Evolutionary conservation across 2,113 vertebrate genomes (phyloP), one percentile per base, ranked within the genome.

Genomic region (Anhinga rufa): DNA sequence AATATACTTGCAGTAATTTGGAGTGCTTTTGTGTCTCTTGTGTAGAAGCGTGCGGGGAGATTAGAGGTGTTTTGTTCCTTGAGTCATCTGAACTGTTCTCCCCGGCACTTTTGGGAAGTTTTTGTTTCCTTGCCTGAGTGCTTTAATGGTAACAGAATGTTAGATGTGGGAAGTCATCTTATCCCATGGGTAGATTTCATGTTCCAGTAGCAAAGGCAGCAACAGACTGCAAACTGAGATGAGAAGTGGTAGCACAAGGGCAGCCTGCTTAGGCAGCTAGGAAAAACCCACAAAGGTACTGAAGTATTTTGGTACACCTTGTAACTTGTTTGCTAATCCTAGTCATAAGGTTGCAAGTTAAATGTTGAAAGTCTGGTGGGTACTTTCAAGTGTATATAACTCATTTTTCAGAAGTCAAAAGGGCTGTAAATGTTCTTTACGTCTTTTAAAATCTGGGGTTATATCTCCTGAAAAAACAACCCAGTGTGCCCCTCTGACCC

Each of bases 1-100:
- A 2, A 3, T 54, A 4, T 24, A 36, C 9, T 55, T 1, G 1
- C 2, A n/a, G 54, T 10, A 55, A 34, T 7, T 4, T 26, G 42
- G 19, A 21, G 29, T 31, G 7, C 17, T 51, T 82, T 48, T 64
- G 8, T 49, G 32, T 42, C 22, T 72, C 2, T 26, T 68, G 17
- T n/a, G 60, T 36, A 12, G 11, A 32, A 34, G 15, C 20, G 22
- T 38, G 40, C 1, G 1, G 51, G 12, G 42, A 66, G 19, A 7
- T 12, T 6, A 22, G 25, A 80, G 31, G 32, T 34, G 36, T 68
- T 86, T 36, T 93, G 34, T 95, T 60, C 54, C 17, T 88, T 49
- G 54, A 46, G 12, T 64, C 15, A n/a, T 80, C 32, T 29, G 29
- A 80, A 42, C 26, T 55, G 22, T 62, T 82, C 14, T 82, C 19